Percentiles rank a stretch among this genome's conserved stretches.
Evolutionary conservation across 2,113 vertebrate genomes (phyloP).

Genomic region (Pandion haliaetus): DNA sequence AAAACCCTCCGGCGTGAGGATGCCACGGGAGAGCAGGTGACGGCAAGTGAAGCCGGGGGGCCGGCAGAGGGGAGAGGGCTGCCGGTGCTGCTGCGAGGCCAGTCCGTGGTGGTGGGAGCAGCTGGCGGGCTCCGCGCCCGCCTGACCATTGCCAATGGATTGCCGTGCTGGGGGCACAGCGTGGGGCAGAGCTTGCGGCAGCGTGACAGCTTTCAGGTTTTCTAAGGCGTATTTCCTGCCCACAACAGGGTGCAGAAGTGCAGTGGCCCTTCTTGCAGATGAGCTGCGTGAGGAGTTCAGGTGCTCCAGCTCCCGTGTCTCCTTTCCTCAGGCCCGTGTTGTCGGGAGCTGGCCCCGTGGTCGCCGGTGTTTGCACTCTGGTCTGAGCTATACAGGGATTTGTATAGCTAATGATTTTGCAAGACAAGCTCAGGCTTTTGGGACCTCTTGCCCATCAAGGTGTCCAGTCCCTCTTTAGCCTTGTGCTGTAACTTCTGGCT

Average conservation of each 20-base stretch:
- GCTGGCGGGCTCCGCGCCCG: background rate
- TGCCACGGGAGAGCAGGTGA: background rate
- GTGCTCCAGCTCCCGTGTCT: rapidly evolving
- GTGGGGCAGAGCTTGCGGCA: background rate
- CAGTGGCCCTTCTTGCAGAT: background rate
- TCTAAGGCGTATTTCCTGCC: rapidly evolving
- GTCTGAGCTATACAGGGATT: rapidly evolving
- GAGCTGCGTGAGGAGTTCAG: rapidly evolving
- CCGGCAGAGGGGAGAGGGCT: rapidly evolving
- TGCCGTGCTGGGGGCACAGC: rapidly evolving
- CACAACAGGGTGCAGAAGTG: background rate
- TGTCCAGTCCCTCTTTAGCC: background rate
- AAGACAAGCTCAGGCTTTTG: background rate
- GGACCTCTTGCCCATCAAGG: background rate
- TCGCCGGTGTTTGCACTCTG: rapidly evolving
- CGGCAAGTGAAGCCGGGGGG: background rate
- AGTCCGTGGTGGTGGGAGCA: background rate
- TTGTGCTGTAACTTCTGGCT: slow-evolving; percentile 7
- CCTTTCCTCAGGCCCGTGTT: rapidly evolving
- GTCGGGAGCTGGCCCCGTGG: rapidly evolving
- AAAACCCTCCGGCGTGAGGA: rapidly evolving
- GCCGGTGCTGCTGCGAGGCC: background rate
- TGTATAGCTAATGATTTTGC: background rate
- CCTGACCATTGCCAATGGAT: background rate
- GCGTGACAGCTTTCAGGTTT: background rate